A percentile compares a stretch with the other conserved stretches of the same genome.
These are phyloP conservation scores for Amphibalanus amphitrite DNA, from an alignment of 1,140 invertebrate genomes.

Conservation along the genomic window DNA sequence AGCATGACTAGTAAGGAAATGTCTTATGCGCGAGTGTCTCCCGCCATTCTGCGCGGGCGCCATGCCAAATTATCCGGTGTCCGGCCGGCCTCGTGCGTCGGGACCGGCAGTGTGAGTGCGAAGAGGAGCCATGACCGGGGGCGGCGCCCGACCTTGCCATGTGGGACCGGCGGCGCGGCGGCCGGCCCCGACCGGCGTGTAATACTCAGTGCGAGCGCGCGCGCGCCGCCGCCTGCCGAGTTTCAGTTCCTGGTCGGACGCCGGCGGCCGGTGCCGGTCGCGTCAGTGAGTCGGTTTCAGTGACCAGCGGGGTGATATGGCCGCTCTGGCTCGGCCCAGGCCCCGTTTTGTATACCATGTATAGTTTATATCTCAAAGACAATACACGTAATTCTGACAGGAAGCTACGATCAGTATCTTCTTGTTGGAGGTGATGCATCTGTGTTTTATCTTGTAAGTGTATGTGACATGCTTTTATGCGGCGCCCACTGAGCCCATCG, in stretches of 20 bases:
- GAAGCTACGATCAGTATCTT: too few relatives aligned
- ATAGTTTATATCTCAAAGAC: constrained; percentile 1
- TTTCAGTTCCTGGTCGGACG: not conserved
- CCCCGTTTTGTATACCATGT: not conserved
- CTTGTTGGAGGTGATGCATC: too few relatives aligned
- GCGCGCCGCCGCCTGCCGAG: too few relatives aligned
- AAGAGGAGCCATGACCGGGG: too few relatives aligned
- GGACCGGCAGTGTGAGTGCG: not conserved
- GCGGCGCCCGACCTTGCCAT: not conserved
- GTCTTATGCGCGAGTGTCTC: too few relatives aligned
- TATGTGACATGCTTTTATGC: too few relatives aligned
- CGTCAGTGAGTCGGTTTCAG: not conserved
- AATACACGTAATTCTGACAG: not conserved
- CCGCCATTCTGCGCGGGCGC: not conserved
- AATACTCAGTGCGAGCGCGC: not conserved
- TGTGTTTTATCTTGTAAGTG: too few relatives aligned
- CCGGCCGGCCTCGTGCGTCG: too few relatives aligned
- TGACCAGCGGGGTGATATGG: too few relatives aligned
- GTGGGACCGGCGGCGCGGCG: not conserved
- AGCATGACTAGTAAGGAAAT: too few relatives aligned
- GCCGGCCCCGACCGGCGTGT: too few relatives aligned
- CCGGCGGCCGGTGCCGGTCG: not conserved
- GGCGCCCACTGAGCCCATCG: too few relatives aligned
- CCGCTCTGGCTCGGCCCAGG: not conserved
- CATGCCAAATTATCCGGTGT: not conserved